Evolutionary conservation across 2,797 vertebrate genomes (phyloP).

Genomic region (Tolypeutes matacus): DNA sequence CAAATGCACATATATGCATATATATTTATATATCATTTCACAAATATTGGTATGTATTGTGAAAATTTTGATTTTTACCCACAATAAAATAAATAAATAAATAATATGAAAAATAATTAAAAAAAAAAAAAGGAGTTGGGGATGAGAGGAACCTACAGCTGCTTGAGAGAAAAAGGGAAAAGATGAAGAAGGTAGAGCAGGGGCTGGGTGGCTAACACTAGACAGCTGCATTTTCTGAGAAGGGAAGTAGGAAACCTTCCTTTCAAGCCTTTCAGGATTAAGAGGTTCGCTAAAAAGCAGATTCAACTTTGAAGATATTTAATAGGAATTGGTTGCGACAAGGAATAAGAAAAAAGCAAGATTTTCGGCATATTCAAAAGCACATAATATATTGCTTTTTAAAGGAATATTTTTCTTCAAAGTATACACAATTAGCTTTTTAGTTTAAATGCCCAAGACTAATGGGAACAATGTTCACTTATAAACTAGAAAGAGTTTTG

Average conservation of each 20-base stretch:
- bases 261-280: constrained; percentile 3
- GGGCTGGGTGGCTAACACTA: neutral
- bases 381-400: neutral
- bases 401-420: constrained; percentile 29
- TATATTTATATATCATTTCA: too few species aligned
- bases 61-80: too few species aligned
- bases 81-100: too few species aligned
- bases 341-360: neutral
- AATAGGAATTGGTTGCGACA: neutral
- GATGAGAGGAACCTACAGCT: neutral
- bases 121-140: too few species aligned
- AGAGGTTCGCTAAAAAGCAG: neutral
- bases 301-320: neutral
- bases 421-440: neutral
- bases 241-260: neutral
- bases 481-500: constrained; percentile 41
- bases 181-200: neutral
- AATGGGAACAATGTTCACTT: neutral
- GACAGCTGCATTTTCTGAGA: neutral
- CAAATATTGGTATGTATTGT: too few species aligned
- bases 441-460: neutral
- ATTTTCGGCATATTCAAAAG: neutral
- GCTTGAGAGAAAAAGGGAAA: constrained; percentile 31
- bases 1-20: too few species aligned
- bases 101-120: too few species aligned